Percentiles rank a stretch among this genome's conserved stretches.
These are phyloP conservation scores for Drosophila seclusa DNA, from an alignment of 2,888 invertebrate species.

Conservation along the genomic window DNA sequence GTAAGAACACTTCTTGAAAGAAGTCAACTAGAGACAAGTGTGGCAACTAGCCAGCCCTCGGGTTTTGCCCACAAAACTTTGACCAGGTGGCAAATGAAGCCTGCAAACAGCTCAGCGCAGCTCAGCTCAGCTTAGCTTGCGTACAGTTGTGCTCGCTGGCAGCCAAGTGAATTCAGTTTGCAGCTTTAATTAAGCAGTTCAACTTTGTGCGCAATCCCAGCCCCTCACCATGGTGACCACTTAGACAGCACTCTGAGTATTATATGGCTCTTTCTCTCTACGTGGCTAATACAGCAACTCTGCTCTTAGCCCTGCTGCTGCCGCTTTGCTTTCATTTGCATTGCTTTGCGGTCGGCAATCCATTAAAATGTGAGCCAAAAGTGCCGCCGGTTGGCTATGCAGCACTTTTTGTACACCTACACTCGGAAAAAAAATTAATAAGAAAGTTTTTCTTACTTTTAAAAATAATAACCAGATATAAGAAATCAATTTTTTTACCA, in stretches of 20 bases:
- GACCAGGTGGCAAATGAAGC: conserved; percentile 15
- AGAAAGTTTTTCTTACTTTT: neutral
- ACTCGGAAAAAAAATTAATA: neutral
- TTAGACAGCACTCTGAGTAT: conserved; percentile 44
- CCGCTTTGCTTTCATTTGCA: neutral
- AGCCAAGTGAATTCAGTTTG: conserved; percentile 1
- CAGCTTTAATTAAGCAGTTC: conserved; percentile 28
- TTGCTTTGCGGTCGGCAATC: neutral
- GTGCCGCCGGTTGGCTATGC: conserved; percentile 36
- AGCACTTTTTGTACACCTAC: conserved; percentile 26
- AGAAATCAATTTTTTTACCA: neutral
- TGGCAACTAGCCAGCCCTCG: conserved; percentile 13
- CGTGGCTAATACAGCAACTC: conserved; percentile 34
- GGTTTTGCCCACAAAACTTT: conserved; percentile 27
- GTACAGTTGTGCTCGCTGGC: conserved; percentile 42
- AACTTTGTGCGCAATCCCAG: neutral
- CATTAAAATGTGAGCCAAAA: conserved; percentile 23
- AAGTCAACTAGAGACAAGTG: conserved; percentile 18
- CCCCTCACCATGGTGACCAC: conserved; percentile 9
- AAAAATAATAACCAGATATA: neutral
- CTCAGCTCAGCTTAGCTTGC: neutral
- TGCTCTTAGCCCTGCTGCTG: neutral
- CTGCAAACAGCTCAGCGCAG: neutral
- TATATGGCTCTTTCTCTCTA: conserved; percentile 38
- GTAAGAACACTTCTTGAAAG: conserved; percentile 13